These are phyloP conservation scores for Ichneumoninae sp. DNA, from an alignment of 2,888 invertebrate genomes.

Conservation along the genomic window DNA sequence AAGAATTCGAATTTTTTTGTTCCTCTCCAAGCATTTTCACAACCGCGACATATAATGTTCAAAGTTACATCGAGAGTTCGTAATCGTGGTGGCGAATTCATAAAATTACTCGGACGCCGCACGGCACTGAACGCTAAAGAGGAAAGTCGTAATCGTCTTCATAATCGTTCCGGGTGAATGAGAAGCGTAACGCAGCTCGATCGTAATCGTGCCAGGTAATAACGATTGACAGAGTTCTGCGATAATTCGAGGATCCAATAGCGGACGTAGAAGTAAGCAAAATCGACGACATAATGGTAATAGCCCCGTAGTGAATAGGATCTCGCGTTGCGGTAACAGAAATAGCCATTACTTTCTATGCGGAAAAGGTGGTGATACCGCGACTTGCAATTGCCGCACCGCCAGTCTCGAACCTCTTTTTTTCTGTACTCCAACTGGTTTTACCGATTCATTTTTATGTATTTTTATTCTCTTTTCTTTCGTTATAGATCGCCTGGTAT, in stretches of 20 bases:
- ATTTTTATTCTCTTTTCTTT: conserved; percentile 19
- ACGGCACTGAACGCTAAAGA: not conserved
- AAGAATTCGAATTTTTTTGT: not conserved
- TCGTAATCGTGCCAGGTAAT: conserved; percentile 11
- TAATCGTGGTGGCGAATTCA: conserved; percentile 27
- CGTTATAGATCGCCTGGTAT: not conserved
- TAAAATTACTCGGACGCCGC: not conserved
- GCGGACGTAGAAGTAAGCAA: conserved; percentile 44
- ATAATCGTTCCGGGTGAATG: conserved; percentile 3
- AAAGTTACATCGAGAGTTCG: conserved; percentile 18
- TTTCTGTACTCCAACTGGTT: conserved; percentile 41
- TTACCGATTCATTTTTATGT: conserved; percentile 16
- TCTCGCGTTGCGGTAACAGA: conserved; percentile 44
- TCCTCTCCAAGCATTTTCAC: conserved; percentile 12
- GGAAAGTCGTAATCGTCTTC: conserved; percentile 6
- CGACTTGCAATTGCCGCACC: conserved; percentile 30
- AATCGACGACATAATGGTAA: conserved; percentile 63
- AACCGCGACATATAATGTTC: not conserved
- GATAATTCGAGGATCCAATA: conserved; percentile 4
- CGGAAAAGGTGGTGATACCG: conserved; percentile 61
- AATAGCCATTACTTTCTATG: conserved; percentile 61
- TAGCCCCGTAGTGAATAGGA: conserved; percentile 30
- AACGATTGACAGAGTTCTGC: conserved; percentile 15
- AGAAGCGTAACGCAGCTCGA: not conserved
- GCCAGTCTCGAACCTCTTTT: conserved; percentile 13